Base-by-base conservation (phyloP, 1,140 invertebrate species). In the Drosophila grimshawi region DNA sequence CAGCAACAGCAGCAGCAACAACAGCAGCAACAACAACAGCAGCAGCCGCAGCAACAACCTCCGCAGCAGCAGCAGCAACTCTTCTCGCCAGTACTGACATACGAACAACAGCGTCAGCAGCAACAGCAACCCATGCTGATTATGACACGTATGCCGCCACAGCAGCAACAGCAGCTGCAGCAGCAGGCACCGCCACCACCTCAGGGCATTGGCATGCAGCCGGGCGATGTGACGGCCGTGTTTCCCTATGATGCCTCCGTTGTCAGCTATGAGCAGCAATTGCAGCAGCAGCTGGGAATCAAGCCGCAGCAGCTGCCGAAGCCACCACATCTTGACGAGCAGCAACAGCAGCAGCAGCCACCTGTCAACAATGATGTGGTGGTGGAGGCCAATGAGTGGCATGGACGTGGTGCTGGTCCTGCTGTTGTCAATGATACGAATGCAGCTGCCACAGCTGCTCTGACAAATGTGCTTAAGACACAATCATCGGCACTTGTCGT, bases 191-290 rank as follows among this genome's bases (percentile, higher is more conserved):
- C 69, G 39, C 74, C 64, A 2, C 69, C 83, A 29, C 73, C 80
- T 4, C 83, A 82, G 59, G 73, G 76, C 10, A 89, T 91, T 45
- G 88, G 88, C 8, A 90, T 91, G 88, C 89, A 91, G 53, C 76
- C 88, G 0, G 89, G 89, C 3, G 89, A 91, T 74, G 83, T 91
- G 5, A 91, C 81, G 32, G 81, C 78, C 10, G 81, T 79, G 5
- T 88, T 88, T 53, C 63, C 83, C 8, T 88, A 88, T 51, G 83
- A 88, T 19, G 72, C 35, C 11, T 63, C 80, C 30, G 81, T 78
- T n/a, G 78, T 85, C 32, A 80, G 68, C 59, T 91, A 92, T 46
- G 86, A 91, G 46, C 86, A 91, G 56, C 90, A 89, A 33, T 59
- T 90, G 46, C 90, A 91, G 51, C 83, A 89, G 57, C 86, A 92